Conservation (phyloP, 2,113 vertebrate genomes). For the Rhinolophus sinicus region DNA sequence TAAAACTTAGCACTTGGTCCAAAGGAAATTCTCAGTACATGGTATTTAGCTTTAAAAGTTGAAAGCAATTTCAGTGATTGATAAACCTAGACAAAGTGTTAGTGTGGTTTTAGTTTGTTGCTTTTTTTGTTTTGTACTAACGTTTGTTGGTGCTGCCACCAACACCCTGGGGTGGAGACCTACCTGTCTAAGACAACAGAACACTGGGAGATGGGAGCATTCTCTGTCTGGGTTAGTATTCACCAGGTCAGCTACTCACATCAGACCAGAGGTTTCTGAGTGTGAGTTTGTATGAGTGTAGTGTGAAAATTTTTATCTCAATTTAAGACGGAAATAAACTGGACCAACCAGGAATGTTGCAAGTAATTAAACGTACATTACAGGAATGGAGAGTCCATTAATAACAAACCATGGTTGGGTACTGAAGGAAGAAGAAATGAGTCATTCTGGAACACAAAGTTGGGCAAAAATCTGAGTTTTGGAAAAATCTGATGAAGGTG, state of each 20-base stretch:
- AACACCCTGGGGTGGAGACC: accelerated
- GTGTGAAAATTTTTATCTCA: neutral
- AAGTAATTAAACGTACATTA: neutral
- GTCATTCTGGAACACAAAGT: neutral
- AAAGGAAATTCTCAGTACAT: neutral
- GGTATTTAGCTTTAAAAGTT: neutral
- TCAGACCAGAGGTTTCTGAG: neutral
- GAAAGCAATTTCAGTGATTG: neutral
- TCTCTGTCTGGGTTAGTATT: neutral
- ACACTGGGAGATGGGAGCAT: accelerated
- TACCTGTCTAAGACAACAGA: neutral
- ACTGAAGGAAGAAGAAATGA: neutral
- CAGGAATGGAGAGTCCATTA: neutral
- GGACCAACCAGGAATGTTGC: neutral
- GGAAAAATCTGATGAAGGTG: neutral
- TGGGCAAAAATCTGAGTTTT: neutral
- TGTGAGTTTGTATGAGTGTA: neutral
- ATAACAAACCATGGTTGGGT: neutral
- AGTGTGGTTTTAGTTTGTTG: neutral
- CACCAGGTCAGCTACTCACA: neutral
- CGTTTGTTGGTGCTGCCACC: neutral
- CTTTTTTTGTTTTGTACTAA: neutral
- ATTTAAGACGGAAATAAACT: slow-evolving; percentile 15
- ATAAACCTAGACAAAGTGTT: neutral
- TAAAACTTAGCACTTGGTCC: neutral